Percentiles rank a stretch among this genome's conserved stretches.
Evolutionary conservation across 2,797 vertebrate genomes (phyloP).

Genomic region (Parotocinclus haroldoi): DNA sequence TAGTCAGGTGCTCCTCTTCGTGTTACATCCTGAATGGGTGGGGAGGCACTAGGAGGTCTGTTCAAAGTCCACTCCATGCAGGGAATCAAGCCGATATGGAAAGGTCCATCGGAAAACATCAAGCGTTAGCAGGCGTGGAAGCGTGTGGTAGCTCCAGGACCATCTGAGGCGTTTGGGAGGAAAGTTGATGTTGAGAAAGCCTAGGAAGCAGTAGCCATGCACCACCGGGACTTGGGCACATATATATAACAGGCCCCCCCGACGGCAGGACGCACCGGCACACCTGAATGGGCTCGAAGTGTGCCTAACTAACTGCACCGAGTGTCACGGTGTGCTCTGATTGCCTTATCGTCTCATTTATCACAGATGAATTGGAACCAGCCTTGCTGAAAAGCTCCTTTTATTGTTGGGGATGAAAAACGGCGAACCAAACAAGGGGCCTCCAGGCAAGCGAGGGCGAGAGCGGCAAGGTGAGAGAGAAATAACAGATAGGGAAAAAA

Average conservation of each 20-base stretch:
- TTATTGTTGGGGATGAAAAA: constrained; percentile 82
- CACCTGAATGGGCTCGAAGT: constrained; percentile 87
- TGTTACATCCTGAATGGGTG: constrained; percentile 24
- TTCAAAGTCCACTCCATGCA: constrained; percentile 65
- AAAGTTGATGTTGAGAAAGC: constrained; percentile 46
- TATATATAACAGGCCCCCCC: constrained; percentile 74
- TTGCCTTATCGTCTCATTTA: constrained; percentile 97
- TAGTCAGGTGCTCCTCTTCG: background rate
- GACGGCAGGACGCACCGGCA: constrained; percentile 73
- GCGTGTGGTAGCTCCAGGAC: background rate
- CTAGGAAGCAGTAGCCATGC: constrained; percentile 69
- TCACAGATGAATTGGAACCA: constrained; percentile 95
- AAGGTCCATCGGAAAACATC: constrained; percentile 60
- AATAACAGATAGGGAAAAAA: constrained; percentile 37
- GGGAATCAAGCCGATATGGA: constrained; percentile 67
- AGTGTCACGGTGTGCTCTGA: constrained; percentile 88
- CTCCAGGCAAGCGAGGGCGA: constrained; percentile 54
- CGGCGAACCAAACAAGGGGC: constrained; percentile 59
- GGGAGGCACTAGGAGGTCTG: constrained; percentile 34
- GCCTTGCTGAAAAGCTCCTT: constrained; percentile 87
- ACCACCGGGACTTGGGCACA: constrained; percentile 72
- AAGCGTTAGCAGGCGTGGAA: constrained; percentile 44
- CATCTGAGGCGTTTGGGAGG: constrained; percentile 16
- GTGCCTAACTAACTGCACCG: constrained; percentile 83
- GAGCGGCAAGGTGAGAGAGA: constrained; percentile 51